phyloP scores from a whole-genome alignment of 2,888 invertebrate genomes.

The Coleophora deauratella region DNA sequence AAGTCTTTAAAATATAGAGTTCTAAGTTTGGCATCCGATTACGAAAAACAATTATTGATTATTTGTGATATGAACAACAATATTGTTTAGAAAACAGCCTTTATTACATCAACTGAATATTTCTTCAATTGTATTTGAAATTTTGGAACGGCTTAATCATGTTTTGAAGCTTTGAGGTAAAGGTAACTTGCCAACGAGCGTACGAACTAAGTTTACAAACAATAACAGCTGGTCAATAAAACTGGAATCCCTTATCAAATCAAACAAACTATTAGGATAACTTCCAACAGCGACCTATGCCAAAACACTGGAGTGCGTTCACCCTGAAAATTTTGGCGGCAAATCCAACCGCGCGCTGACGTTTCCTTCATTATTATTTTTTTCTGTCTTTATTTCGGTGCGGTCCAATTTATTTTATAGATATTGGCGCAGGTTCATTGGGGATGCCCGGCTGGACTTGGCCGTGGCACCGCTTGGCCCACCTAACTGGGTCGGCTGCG shows the following conservation, averaged over 20 bases:
- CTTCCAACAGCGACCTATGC: slow-evolving; percentile 55
- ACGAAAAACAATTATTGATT: no score
- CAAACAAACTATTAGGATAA: slow-evolving; percentile 64
- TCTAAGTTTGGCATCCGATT: no score
- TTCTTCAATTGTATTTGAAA: no score
- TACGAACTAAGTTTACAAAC: slow-evolving; percentile 26
- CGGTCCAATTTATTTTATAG: slow-evolving; percentile 72
- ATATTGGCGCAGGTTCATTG: slow-evolving; percentile 71
- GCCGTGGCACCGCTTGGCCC: slow-evolving; percentile 70
- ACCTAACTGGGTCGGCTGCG: slow-evolving; percentile 68
- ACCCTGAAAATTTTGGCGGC: slow-evolving; percentile 67
- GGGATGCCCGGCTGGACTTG: slow-evolving; percentile 70
- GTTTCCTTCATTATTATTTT: slow-evolving; percentile 67
- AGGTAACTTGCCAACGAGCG: neutral
- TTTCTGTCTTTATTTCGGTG: slow-evolving; percentile 52
- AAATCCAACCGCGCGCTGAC: slow-evolving; percentile 45
- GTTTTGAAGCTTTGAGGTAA: no score
- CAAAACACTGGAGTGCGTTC: slow-evolving; percentile 70
- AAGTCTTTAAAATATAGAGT: no score
- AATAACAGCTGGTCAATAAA: slow-evolving; percentile 25
- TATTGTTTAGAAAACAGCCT: no score
- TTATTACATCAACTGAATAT: no score
- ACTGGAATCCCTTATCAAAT: slow-evolving; percentile 49
- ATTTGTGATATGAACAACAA: no score
- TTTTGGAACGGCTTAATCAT: no score